Base-by-base conservation (phyloP, 2,888 invertebrate genomes). In the Patella ulyssiponensis region DNA sequence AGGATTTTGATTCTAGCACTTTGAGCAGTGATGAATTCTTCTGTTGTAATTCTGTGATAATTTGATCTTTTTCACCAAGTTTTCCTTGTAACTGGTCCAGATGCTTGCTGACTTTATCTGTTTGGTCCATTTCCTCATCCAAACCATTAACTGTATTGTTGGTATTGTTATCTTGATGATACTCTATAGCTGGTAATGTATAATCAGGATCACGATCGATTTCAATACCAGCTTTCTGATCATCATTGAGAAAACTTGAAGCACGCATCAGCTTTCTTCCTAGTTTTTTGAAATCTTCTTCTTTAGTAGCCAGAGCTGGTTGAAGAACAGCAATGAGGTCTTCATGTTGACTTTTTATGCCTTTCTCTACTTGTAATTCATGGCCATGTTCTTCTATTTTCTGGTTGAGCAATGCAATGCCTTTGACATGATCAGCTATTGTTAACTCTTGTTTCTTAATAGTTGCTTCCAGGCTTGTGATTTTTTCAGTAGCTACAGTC, bases 21-120 rank as follows among this genome's bases (percentile, higher is more conserved):
- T 87, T 86, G 27, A 91, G 79, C 51, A 91, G 76, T 7, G 88
- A 87, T 2, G 86, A 73, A 80, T 90, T 91, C 76, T 87, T 90
- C 73, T 79, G 85, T 78, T 89, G 89, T 69, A 91, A 79, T 58
- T 90, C 89, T 17, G 81, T 74, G 33, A 91, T 88, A 23, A 90
- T 85, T 51, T 83, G 79, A 78, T 91, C 91, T 80, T 90, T 90
- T 75, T 89, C 87, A 44, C 78, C 76, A 7, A 90, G 77, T 17
- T 86, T 83, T 17, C 76, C 81, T 76, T 84, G 83, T 17, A 90
- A 77, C 33, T 84, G 81, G 69, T 88, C 85, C 71, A 88, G 80
- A 70, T 89, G 85, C 27, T 80, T 76, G 17, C 80, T 78, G 9
- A 86, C n/a, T 1, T 71, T 51, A 23, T 56, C 27, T 69, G 74